Conservation (phyloP, 1,140 invertebrate genomes). For the Dicyema japonicum region DNA sequence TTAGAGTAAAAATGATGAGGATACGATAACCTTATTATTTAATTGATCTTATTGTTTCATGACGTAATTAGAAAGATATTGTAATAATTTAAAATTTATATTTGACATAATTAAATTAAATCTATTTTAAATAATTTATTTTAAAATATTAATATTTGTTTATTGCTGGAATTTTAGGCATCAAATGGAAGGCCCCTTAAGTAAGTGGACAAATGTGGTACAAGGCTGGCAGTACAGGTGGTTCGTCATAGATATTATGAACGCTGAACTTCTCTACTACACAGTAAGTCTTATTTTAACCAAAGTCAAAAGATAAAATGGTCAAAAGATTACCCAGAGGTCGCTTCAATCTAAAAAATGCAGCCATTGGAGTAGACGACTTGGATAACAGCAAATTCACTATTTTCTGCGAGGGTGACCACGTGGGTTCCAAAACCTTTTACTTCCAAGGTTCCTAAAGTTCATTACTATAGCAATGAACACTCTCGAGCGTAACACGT, state of each 20-base stretch:
- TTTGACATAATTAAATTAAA: too few relatives aligned
- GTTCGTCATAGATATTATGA: slow-evolving; percentile 84
- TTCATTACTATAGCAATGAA: slow-evolving; percentile 3
- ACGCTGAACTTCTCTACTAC: slow-evolving; percentile 70
- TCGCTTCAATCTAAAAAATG: slow-evolving; percentile 44
- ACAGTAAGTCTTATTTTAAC: slow-evolving; percentile 37
- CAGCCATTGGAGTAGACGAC: slow-evolving; percentile 86
- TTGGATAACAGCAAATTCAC: slow-evolving; percentile 96
- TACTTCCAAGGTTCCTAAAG: slow-evolving; percentile 43
- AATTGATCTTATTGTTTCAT: too few relatives aligned
- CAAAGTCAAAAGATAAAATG: slow-evolving; percentile 92
- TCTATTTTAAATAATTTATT: too few relatives aligned
- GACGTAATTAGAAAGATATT: too few relatives aligned
- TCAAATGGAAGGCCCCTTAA: slow-evolving; percentile 86
- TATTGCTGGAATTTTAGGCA: too few relatives aligned
- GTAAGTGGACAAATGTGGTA: slow-evolving; percentile 99
- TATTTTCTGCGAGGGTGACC: too few relatives aligned
- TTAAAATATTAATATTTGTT: too few relatives aligned
- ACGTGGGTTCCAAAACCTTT: slow-evolving; percentile 87
- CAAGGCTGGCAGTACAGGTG: slow-evolving; percentile 97
- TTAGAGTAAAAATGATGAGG: too few relatives aligned
- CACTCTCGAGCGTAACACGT: too few relatives aligned
- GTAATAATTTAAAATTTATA: too few relatives aligned
- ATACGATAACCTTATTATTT: too few relatives aligned
- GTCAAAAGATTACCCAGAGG: slow-evolving; percentile 65